phyloP scores from a whole-genome alignment of 1,140 invertebrate genomes.

The Trachymyrmex septentrionalis region DNA sequence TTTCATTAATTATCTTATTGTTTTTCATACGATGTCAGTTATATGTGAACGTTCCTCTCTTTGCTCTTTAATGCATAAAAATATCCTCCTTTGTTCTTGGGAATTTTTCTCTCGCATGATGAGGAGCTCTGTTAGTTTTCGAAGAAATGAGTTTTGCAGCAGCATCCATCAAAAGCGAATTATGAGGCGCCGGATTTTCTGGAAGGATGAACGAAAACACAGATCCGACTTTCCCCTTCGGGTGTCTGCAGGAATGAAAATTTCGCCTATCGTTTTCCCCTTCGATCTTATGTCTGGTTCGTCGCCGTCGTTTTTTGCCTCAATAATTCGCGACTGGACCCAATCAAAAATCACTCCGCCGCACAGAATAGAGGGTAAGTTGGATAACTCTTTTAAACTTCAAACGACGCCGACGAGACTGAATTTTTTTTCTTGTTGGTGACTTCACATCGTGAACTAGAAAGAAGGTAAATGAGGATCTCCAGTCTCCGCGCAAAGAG shows the following conservation, averaged over 20 bases:
- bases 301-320: background rate
- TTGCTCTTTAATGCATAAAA: conserved; percentile 57
- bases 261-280: background rate
- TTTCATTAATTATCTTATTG: background rate
- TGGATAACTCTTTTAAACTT: conserved; percentile 52
- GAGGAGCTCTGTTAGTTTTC: conserved; percentile 27
- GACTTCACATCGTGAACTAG: conserved; percentile 9
- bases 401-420: conserved; percentile 58
- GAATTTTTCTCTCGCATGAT: conserved; percentile 40
- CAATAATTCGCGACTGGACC: background rate
- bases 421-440: conserved; percentile 32
- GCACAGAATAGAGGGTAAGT: background rate
- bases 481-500: conserved; percentile 33
- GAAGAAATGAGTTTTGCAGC: conserved; percentile 61
- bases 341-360: conserved; percentile 53
- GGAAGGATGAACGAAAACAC: conserved; percentile 14
- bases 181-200: conserved; percentile 48
- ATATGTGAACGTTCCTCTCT: conserved; percentile 6
- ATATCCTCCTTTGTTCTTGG: conserved; percentile 28
- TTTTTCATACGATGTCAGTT: background rate
- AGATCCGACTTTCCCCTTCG: conserved; percentile 6
- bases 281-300: conserved; percentile 32
- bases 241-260: conserved; percentile 28
- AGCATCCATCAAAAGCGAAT: conserved; percentile 62
- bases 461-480: conserved; percentile 43